Evolutionary conservation across 1,140 invertebrate species (phyloP).

Genomic region (Drosophila pseudoananassae): DNA sequence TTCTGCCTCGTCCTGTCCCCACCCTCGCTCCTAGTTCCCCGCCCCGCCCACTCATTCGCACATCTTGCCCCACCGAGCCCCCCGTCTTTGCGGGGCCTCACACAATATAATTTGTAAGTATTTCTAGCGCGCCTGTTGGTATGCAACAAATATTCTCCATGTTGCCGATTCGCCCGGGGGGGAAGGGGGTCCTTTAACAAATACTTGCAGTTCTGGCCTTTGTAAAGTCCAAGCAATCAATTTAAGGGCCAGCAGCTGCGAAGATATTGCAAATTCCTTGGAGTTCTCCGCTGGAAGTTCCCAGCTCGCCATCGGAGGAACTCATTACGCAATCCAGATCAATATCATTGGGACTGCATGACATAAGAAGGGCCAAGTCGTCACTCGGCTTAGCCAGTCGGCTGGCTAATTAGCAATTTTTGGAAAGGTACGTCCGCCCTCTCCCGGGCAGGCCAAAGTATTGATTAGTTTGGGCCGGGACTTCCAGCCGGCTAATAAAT

Average conservation of each 20-base stretch:
- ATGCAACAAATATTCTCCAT: slow-evolving; percentile 72
- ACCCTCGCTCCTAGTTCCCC: background rate
- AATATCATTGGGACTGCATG: slow-evolving; percentile 34
- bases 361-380: background rate
- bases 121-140: slow-evolving; percentile 67
- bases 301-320: background rate
- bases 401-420: slow-evolving; percentile 52
- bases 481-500: slow-evolving; percentile 61
- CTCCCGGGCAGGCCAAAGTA: slow-evolving; percentile 28
- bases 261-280: background rate
- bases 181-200: slow-evolving; percentile 28
- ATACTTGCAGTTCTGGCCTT: slow-evolving; percentile 47
- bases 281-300: background rate
- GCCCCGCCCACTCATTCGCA: background rate
- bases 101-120: slow-evolving; percentile 80
- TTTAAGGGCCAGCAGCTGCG: slow-evolving; percentile 1
- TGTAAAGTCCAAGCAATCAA: slow-evolving; percentile 49
- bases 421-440: slow-evolving; percentile 10
- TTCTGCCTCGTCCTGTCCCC: slow-evolving; percentile 2
- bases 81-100: slow-evolving; percentile 21
- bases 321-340: slow-evolving; percentile 42
- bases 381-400: slow-evolving; percentile 1
- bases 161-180: slow-evolving; percentile 40
- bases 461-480: slow-evolving; percentile 57
- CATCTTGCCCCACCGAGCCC: background rate